Evolutionary conservation across 2,113 vertebrate species (phyloP), one percentile per base, ranked within the genome.

Genomic region (Chloebia gouldiae): DNA sequence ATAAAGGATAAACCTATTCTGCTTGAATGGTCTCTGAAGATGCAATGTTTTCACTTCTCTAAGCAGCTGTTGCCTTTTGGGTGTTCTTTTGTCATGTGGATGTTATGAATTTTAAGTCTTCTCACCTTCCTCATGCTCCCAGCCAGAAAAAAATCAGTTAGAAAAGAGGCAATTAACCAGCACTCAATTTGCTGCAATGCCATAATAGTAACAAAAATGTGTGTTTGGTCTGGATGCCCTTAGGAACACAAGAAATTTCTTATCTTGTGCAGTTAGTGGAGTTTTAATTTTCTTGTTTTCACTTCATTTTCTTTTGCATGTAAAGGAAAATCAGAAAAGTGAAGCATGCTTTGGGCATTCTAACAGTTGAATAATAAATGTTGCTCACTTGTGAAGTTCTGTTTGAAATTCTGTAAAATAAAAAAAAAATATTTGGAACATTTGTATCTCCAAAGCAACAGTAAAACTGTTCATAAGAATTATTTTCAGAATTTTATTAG

Each of bases 21-120:
- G 71, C 59, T 77, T 88, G 68, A 49, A 90, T 25, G 25, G 59
- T 47, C 31, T 93, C 86, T 71, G 76, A 83, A 88, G 64, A 78
- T 35, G n/a, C 35, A 83, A 19, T 64, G 51, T 64, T 93, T 95
- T 93, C 51, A 54, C 21, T 80, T 90, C 59, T 78, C 17, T 37
- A 73, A 90, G 61, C 64, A 94, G 68, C 68, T 95, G 59, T 81
- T 96, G 60, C 72, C 76, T 97, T 93, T 92, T 70, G 64, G 72
- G 50, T 9, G 9, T 78, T 81, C 68, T 88, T 93, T 92, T 88
- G 44, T 92, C 83, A 71, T 35, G 15, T 6, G 56, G 7, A 90
- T 86, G 64, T 60, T 83, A 88, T 31, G 69, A 90, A 88, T 95
- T 88, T 88, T 93, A 88, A 92, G 56, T 56, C 72, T 92, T 88